phyloP scores from a whole-genome alignment of 2,113 vertebrate species.

The Pterocles orientalis region DNA sequence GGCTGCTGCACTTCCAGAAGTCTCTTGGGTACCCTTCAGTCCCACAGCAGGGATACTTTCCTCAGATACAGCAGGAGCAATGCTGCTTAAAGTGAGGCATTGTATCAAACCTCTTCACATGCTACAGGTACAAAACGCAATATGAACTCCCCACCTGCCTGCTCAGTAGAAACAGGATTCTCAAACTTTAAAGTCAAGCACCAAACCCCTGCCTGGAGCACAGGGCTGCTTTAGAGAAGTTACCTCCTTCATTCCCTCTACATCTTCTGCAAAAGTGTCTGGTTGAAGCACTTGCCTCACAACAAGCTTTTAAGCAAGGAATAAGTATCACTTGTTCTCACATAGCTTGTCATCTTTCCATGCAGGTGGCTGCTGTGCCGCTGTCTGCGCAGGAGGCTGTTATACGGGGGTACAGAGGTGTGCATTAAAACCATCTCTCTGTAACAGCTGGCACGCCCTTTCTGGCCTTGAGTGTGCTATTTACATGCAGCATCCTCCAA shows the following conservation, averaged over 20 bases:
- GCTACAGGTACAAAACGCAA: not conserved
- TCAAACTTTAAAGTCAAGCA: not conserved
- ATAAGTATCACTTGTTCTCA: not conserved
- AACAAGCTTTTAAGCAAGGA: not conserved
- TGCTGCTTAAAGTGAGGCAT: not conserved
- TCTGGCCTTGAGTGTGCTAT: not conserved
- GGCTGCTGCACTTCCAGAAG: not conserved
- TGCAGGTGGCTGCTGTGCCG: not conserved
- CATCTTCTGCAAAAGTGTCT: not conserved
- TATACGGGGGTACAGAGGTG: rapidly evolving
- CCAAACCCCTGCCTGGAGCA: not conserved
- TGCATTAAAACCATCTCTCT: not conserved
- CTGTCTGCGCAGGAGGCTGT: not conserved
- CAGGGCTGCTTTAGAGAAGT: not conserved
- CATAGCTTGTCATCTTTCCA: not conserved
- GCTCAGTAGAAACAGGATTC: not conserved
- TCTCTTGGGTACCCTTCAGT: not conserved
- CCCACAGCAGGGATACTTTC: no score
- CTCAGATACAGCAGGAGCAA: not conserved
- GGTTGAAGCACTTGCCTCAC: not conserved
- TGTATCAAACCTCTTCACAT: not conserved
- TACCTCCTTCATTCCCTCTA: not conserved
- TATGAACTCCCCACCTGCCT: not conserved
- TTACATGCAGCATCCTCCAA: not conserved
- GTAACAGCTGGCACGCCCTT: not conserved